Percentiles rank a stretch among this genome's conserved stretches.
phyloP scores from a whole-genome alignment of 2,113 vertebrate species.

The Haemorhous mexicanus region DNA sequence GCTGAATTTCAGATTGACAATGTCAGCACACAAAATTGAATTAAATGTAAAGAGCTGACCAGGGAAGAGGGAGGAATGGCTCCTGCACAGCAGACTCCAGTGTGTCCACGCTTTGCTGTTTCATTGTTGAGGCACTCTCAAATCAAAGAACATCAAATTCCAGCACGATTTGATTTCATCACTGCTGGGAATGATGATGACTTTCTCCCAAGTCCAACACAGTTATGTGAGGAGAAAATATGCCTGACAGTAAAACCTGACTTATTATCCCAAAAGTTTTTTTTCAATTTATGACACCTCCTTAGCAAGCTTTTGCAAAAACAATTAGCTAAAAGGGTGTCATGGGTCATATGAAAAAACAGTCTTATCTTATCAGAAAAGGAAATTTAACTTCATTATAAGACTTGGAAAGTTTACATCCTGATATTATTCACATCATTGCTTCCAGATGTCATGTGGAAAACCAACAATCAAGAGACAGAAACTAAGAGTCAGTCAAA shows the following conservation, averaged over 20 bases:
- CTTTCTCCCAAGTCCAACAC: not conserved
- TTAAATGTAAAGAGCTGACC: conserved; percentile 10
- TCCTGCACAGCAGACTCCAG: not conserved
- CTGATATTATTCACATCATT: not conserved
- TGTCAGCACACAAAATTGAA: conserved; percentile 58
- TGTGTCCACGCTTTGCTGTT: not conserved
- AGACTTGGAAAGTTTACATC: not conserved
- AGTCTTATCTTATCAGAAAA: not conserved
- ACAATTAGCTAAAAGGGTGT: not conserved
- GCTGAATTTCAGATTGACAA: conserved; percentile 58
- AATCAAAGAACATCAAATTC: not conserved
- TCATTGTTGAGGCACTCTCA: not conserved
- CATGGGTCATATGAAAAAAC: not conserved
- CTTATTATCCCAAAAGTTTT: not conserved
- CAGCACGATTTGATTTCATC: not conserved
- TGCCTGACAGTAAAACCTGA: not conserved
- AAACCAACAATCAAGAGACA: not conserved
- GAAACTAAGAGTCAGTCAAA: not conserved
- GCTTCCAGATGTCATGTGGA: conserved; percentile 18
- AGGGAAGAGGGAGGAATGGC: not conserved
- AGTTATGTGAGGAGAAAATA: not conserved
- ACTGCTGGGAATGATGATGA: not conserved
- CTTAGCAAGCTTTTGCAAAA: not conserved
- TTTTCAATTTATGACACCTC: not conserved
- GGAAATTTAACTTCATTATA: not conserved